Evolutionary conservation across 1,140 invertebrate genomes (phyloP).

Genomic region (Aradophagus sp.): DNA sequence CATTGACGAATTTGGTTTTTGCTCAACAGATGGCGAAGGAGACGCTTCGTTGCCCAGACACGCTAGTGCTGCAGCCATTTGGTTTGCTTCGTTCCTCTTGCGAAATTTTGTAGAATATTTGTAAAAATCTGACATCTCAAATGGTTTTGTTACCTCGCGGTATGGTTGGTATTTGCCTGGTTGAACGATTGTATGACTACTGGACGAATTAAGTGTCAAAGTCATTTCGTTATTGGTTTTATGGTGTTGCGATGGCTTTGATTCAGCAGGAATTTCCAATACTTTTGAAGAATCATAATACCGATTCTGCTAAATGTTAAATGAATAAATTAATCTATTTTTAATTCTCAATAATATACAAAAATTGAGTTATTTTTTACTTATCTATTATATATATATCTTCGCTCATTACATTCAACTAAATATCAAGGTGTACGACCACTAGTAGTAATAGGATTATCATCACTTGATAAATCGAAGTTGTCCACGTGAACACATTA

Average conservation of each 20-base stretch:
- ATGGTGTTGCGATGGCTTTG: constrained; percentile 59
- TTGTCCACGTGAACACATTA: no score
- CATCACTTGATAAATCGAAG: no score
- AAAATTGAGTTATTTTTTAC: no score
- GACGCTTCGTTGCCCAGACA: constrained; percentile 38
- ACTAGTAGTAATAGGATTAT: no score
- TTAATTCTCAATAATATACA: constrained; percentile 3
- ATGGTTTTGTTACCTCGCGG: constrained; percentile 94
- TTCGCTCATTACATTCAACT: no score
- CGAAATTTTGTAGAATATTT: constrained; percentile 96
- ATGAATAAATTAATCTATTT: constrained; percentile 2
- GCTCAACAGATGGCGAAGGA: no score
- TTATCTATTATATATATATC: no score
- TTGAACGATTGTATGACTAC: constrained; percentile 88
- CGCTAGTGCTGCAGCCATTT: constrained; percentile 49
- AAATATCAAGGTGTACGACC: no score
- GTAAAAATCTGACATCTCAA: constrained; percentile 97
- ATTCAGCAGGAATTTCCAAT: constrained; percentile 71
- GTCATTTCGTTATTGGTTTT: constrained; percentile 72
- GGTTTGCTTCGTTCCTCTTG: constrained; percentile 75
- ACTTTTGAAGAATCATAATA: constrained; percentile 61
- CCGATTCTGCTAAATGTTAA: constrained; percentile 15
- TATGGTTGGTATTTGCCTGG: constrained; percentile 93
- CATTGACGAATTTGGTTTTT: constrained; percentile 57
- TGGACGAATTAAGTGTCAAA: constrained; percentile 82